Evolutionary conservation across 2,888 invertebrate genomes (phyloP).

Genomic region (Agonopterix subpropinquella): DNA sequence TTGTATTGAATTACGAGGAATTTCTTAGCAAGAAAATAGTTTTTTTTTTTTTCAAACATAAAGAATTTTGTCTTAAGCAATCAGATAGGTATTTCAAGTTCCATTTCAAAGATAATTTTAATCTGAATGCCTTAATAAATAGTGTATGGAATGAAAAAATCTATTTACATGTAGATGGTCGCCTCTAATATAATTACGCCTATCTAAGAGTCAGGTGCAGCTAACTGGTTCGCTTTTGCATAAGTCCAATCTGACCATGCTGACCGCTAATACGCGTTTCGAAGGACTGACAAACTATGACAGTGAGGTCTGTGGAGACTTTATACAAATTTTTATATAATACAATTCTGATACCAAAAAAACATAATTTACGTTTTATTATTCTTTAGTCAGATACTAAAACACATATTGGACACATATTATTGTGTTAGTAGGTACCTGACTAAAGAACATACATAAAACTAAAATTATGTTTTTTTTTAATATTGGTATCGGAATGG

Average conservation of each 20-base stretch:
- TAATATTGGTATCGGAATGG: too few species aligned
- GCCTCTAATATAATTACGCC: slow-evolving; percentile 34
- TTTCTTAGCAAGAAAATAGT: too few species aligned
- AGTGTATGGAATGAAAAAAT: slow-evolving; percentile 25
- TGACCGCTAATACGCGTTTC: slow-evolving; percentile 47
- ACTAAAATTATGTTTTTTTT: too few species aligned
- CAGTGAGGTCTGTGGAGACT: slow-evolving; percentile 9
- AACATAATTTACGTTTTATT: too few species aligned
- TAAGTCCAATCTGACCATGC: slow-evolving; percentile 46
- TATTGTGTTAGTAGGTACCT: too few species aligned
- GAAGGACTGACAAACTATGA: slow-evolving; percentile 31
- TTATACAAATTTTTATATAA: too few species aligned
- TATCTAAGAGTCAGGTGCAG: slow-evolving; percentile 45
- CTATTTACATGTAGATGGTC: slow-evolving; percentile 60
- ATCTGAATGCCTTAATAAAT: slow-evolving; percentile 42
- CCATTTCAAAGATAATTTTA: slow-evolving; percentile 16
- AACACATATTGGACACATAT: too few species aligned
- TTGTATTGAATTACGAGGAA: slow-evolving; percentile 4
- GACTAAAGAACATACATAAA: too few species aligned
- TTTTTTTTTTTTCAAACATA: not conserved
- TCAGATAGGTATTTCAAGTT: not conserved
- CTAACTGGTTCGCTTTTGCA: slow-evolving; percentile 55
- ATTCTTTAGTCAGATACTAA: too few species aligned
- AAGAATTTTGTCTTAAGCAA: not conserved
- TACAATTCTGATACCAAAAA: too few species aligned